These are phyloP conservation scores for Prochilodus magdalenae DNA, from an alignment of 2,113 vertebrate genomes.

Conservation along the genomic window DNA sequence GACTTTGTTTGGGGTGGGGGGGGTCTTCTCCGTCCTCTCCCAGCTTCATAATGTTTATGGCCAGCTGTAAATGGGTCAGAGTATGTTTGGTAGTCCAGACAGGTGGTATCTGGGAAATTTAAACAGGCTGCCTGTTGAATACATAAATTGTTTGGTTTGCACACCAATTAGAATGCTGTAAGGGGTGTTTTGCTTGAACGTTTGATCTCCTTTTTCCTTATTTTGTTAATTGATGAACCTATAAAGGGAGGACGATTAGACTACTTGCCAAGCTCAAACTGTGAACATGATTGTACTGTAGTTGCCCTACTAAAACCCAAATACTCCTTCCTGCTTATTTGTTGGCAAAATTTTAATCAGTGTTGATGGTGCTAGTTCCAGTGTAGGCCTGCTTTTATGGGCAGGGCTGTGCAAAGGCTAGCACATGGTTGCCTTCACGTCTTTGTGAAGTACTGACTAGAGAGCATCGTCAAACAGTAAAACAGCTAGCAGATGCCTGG, in stretches of 20 bases:
- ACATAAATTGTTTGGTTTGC: conserved; percentile 73
- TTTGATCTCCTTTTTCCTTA: conserved; percentile 48
- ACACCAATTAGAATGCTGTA: conserved; percentile 43
- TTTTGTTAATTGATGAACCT: background rate
- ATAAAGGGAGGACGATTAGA: background rate
- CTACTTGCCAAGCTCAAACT: background rate
- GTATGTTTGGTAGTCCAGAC: conserved; percentile 72
- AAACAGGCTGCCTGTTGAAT: conserved; percentile 62
- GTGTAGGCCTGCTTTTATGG: no score
- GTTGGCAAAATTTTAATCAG: no score
- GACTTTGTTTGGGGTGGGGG: conserved; percentile 15
- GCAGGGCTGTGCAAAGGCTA: no score
- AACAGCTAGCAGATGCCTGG: no score
- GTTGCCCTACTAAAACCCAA: no score
- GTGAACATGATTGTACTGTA: no score
- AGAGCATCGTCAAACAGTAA: no score
- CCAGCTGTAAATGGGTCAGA: conserved; percentile 64
- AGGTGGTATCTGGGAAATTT: conserved; percentile 71
- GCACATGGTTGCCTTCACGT: no score
- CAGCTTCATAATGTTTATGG: conserved; percentile 69
- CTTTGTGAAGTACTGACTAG: no score
- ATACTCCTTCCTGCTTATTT: no score
- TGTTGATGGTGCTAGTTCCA: no score
- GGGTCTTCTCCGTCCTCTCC: conserved; percentile 15
- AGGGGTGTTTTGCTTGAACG: conserved; percentile 31